Evolutionary conservation across 2,888 invertebrate species (phyloP), one percentile per base, ranked within the genome.

Genomic region (Meiosimyza decipiens): DNA sequence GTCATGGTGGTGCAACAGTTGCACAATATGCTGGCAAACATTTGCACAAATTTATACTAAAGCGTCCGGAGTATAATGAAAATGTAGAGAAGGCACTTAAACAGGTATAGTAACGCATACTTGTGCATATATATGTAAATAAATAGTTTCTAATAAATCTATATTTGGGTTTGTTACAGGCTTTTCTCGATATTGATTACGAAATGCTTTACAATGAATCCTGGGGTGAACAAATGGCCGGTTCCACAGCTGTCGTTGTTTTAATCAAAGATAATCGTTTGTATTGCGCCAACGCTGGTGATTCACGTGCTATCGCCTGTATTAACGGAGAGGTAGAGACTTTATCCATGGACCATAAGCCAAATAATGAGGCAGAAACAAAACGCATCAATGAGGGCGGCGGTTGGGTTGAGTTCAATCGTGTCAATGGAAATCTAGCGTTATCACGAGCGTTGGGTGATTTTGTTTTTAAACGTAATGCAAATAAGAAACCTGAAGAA

Each of bases 361-460:
- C 99, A 3, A 94, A 93, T 83, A 94, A 97, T 83, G 93, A 94
- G 76, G 90, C 90, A 57, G 99, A 99, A 88, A 90, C 93, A 18
- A 91, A 93, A 74, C 90, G 99, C 79, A 99, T 99, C 80, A 91
- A 91, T 51, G 95, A 95, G 1, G 99, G 98, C 51, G 99, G 99
- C 6, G 99, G 99, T 66, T 99, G 95, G 94, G 98, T 99, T 2
- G 97, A 98, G 86, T 93, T 95, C 80, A 98, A 98, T 89, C 90
- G 98, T 79, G 99, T 99, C n/a, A 99, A 99, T 88, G 99, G 99
- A 2, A 97, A 97, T 88, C 89, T 99, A 77, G 99, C 99, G 1
- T 88, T 99, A 65, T 98, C 98, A 1, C 90, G 99, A 78, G 99
- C 99, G 0, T 89, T 99, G 1, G 99, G 99, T 0, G 99, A 99